Conservation (phyloP, 2,113 vertebrate genomes). For the Phoxinus phoxinus region DNA sequence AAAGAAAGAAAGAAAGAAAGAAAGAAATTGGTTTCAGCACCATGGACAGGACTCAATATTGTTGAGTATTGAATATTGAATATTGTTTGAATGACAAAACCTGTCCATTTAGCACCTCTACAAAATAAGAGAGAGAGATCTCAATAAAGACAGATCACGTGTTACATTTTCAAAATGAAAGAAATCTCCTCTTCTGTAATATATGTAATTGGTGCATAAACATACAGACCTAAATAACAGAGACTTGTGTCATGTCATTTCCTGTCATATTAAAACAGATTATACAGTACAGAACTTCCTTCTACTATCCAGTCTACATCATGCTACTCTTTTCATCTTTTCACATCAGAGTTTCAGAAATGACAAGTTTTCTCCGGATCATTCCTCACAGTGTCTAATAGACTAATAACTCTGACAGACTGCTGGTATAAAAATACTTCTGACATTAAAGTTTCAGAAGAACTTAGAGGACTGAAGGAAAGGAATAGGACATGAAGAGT, state of each 20-base stretch:
- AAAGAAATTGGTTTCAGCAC: constrained; percentile 19
- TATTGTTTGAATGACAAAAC: not conserved
- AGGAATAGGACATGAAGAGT: constrained; percentile 9
- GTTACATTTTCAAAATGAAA: not conserved
- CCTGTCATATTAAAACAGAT: not conserved
- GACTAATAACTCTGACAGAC: constrained; percentile 51
- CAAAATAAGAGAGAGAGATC: constrained; percentile 2
- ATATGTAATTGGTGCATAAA: not conserved
- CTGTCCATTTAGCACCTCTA: not conserved
- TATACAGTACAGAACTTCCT: not conserved
- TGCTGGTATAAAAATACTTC: constrained; percentile 69
- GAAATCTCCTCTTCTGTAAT: not conserved
- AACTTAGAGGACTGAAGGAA: constrained; percentile 18
- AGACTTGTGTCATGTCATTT: not conserved
- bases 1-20: not conserved
- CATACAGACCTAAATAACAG: not conserved
- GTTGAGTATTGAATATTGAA: too few species aligned
- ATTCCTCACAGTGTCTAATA: constrained; percentile 37
- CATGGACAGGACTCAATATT: constrained; percentile 22
- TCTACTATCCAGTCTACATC: not conserved
- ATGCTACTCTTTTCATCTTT: constrained; percentile 15
- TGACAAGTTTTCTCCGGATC: constrained; percentile 23
- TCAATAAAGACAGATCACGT: not conserved
- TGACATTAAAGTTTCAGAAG: constrained; percentile 67
- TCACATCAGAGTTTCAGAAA: not conserved